phyloP scores from a whole-genome alignment of 2,113 vertebrate species.

The Otus sunia region DNA sequence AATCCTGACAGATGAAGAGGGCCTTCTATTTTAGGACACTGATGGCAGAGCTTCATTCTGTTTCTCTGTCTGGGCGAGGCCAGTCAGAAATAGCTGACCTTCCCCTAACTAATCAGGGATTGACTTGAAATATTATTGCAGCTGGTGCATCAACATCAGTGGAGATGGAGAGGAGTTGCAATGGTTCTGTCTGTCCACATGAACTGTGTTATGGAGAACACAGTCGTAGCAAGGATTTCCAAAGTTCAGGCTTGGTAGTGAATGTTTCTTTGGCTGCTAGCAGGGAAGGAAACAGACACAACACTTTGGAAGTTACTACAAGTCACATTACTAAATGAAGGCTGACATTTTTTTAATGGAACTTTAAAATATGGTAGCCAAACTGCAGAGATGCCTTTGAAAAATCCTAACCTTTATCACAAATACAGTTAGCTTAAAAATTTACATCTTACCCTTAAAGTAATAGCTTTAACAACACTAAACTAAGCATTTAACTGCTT shows the following conservation, averaged over 20 bases:
- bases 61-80: conserved; percentile 65
- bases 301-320: background rate
- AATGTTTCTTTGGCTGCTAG: background rate
- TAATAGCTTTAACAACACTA: background rate
- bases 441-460: background rate
- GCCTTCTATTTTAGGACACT: conserved; percentile 88
- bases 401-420: background rate
- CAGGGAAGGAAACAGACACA: background rate
- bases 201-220: background rate
- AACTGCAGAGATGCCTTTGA: background rate
- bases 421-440: background rate
- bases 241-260: background rate
- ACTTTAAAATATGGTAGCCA: background rate
- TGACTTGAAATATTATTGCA: conserved; percentile 63
- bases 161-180: background rate
- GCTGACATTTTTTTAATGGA: background rate
- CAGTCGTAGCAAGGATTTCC: background rate
- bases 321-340: background rate
- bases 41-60: conserved; percentile 79
- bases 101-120: conserved; percentile 59
- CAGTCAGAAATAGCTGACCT: conserved; percentile 82
- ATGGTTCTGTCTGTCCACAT: background rate
- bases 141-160: conserved; percentile 28
- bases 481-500: background rate
- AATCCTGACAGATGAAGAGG: conserved; percentile 72